These are phyloP conservation scores for Etheostoma cragini DNA, from an alignment of 2,113 vertebrate genomes.

Conservation along the genomic window DNA sequence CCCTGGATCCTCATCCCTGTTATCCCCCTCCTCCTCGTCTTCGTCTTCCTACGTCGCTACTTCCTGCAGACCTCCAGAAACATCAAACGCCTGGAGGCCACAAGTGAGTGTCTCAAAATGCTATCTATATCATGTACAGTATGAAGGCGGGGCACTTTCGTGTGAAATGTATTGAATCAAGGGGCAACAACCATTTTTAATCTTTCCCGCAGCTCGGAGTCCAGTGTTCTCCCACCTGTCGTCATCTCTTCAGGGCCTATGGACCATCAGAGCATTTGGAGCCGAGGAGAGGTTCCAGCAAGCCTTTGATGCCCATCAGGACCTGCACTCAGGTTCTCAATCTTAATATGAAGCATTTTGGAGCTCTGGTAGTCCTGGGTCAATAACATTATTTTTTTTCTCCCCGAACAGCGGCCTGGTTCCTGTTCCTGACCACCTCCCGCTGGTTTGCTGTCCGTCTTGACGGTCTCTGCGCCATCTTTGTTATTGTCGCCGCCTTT, in stretches of 20 bases:
- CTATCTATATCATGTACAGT: too few relatives aligned
- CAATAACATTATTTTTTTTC: background rate
- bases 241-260: constrained; percentile 94
- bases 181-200: too few relatives aligned
- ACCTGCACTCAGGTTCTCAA: constrained; percentile 94
- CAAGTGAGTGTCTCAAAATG: constrained; percentile 83
- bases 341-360: rapidly evolving
- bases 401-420: constrained; percentile 89
- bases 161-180: too few relatives aligned
- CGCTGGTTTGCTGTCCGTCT: constrained; percentile 95
- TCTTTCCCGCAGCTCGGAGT: constrained; percentile 89
- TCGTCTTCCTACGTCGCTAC: constrained; percentile 88
- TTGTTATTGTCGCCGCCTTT: constrained; percentile 88
- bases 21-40: constrained; percentile 86
- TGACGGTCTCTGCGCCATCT: constrained; percentile 92
- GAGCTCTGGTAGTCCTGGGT: background rate
- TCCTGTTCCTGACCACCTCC: constrained; percentile 93
- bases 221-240: constrained; percentile 97
- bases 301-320: constrained; percentile 91
- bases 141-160: too few relatives aligned
- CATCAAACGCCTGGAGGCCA: constrained; percentile 91
- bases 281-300: constrained; percentile 91
- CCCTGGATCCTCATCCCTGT: constrained; percentile 91
- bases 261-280: constrained; percentile 92
- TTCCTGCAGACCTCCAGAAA: constrained; percentile 91